These are phyloP conservation scores for Stratiomys singularior DNA, from an alignment of 2,888 invertebrate genomes.

Conservation along the genomic window DNA sequence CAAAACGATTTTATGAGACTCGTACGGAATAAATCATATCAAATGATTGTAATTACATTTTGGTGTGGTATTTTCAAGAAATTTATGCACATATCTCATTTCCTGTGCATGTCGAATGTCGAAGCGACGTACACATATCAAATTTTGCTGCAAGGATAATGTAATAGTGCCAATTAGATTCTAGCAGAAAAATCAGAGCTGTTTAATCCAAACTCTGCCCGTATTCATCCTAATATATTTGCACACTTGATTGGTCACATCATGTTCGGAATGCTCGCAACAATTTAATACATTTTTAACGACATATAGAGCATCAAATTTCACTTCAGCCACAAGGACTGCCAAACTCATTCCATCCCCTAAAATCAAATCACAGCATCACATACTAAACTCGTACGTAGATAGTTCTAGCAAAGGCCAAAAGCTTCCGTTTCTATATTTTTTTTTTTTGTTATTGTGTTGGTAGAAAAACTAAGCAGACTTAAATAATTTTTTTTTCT, in stretches of 20 bases:
- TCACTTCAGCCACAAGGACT: too few species aligned
- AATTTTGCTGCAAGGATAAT: too few species aligned
- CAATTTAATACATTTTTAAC: too few species aligned
- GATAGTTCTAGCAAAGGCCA: not conserved
- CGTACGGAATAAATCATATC: not conserved
- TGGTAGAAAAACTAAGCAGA: conserved; percentile 24
- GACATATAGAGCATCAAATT: too few species aligned
- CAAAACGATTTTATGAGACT: conserved; percentile 1
- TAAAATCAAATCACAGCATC: not conserved
- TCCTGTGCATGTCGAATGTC: too few species aligned
- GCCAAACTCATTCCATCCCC: too few species aligned
- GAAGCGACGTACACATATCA: too few species aligned
- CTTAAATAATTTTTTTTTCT: conserved; percentile 22
- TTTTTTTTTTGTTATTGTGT: too few species aligned
- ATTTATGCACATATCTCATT: not conserved
- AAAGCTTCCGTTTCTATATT: conserved; percentile 15
- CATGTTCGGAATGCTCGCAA: too few species aligned
- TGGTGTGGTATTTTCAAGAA: not conserved
- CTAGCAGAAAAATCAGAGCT: too few species aligned
- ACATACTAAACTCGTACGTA: not conserved
- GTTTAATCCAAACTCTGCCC: not conserved
- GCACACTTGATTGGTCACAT: too few species aligned
- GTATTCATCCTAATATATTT: not conserved
- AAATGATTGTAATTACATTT: not conserved
- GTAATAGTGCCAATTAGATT: too few species aligned